Evolutionary conservation across 2,113 vertebrate genomes (phyloP).

Genomic region (Tringa solitaria): DNA sequence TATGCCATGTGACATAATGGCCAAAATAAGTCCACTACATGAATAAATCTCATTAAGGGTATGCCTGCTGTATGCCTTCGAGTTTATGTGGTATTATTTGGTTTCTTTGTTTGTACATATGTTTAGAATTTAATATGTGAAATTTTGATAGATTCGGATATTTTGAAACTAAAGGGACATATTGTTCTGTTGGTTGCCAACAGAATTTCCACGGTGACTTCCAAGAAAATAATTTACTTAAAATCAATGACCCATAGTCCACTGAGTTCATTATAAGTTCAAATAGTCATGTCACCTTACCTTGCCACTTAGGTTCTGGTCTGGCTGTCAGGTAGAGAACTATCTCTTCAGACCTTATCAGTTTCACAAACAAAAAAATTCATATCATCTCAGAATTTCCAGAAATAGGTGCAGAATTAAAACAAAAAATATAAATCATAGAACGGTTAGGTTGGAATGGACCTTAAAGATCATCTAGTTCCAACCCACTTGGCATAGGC

Average conservation of each 20-base stretch:
- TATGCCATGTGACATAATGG: not conserved
- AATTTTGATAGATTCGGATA: not conserved
- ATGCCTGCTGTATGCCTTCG: not conserved
- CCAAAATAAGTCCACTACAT: not conserved
- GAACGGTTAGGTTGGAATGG: no score
- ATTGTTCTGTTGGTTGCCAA: not conserved
- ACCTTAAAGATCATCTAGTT: no score
- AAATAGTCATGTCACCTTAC: not conserved
- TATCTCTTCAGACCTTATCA: not conserved
- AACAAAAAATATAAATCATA: not conserved
- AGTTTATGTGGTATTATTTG: not conserved
- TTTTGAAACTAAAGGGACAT: not conserved
- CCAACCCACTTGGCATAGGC: no score
- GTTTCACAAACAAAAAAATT: not conserved
- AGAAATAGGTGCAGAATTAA: not conserved
- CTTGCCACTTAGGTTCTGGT: not conserved
- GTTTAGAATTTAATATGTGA: not conserved
- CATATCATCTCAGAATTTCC: not conserved
- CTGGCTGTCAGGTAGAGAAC: not conserved
- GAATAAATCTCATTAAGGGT: not conserved
- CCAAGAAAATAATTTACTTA: not conserved
- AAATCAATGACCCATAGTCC: not conserved
- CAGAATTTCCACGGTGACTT: not conserved
- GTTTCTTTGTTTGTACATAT: not conserved
- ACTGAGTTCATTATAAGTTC: not conserved